Evolutionary conservation across 2,797 vertebrate species (phyloP).

Genomic region (Agapornis canus): DNA sequence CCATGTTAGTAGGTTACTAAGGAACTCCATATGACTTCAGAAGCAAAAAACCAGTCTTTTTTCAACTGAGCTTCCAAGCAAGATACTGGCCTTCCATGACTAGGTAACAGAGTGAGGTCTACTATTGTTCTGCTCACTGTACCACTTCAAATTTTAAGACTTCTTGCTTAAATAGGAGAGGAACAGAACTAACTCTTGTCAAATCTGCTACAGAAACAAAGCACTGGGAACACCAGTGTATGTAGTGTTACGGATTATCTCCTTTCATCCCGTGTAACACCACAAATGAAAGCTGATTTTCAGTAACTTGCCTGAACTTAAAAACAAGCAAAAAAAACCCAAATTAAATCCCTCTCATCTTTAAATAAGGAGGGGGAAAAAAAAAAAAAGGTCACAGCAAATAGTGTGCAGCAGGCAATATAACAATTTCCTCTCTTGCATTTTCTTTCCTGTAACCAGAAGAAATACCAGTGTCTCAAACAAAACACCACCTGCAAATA

Average conservation of each 20-base stretch:
- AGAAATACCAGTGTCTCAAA: background rate
- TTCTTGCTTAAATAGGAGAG: background rate
- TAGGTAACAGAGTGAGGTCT: background rate
- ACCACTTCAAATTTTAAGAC: background rate
- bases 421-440: background rate
- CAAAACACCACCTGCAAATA: background rate
- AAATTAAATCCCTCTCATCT: background rate
- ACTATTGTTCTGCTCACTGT: background rate
- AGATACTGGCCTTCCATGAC: background rate
- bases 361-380: background rate
- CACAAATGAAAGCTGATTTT: background rate
- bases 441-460: background rate
- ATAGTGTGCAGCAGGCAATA: background rate
- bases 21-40: background rate
- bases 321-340: background rate
- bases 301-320: background rate
- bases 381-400: background rate
- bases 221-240: background rate
- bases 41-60: background rate
- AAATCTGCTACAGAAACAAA: background rate
- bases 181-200: background rate
- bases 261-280: background rate
- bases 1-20: background rate
- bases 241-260: background rate
- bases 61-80: background rate